phyloP scores from a whole-genome alignment of 2,797 vertebrate genomes.

The Falco rusticolus region DNA sequence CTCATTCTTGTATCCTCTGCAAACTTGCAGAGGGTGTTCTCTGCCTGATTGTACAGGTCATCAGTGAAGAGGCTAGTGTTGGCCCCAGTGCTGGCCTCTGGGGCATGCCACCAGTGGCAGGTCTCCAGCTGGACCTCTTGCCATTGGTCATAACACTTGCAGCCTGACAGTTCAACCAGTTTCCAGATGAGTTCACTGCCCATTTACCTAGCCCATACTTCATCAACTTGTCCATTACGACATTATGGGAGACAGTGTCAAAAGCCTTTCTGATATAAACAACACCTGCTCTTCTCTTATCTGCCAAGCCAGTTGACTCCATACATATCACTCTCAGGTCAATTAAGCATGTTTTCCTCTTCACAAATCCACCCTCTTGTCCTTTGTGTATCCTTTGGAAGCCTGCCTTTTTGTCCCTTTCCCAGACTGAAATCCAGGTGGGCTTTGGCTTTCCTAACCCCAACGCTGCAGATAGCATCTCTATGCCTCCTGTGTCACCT shows the following conservation, averaged over 20 bases:
- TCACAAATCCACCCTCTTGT: not conserved
- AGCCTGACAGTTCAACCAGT: not conserved
- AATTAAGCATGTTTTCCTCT: not conserved
- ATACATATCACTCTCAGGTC: not conserved
- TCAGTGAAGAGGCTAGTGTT: not conserved
- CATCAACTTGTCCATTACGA: not conserved
- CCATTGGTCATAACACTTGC: not conserved
- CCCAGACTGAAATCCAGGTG: not conserved
- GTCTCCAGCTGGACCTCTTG: not conserved
- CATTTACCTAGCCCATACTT: not conserved
- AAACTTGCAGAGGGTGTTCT: not conserved
- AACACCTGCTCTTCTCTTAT: not conserved
- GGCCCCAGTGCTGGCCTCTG: not conserved
- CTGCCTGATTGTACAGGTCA: not conserved
- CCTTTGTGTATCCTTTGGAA: not conserved
- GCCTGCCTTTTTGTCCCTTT: not conserved
- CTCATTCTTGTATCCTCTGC: not conserved
- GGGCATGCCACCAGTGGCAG: too few relatives aligned
- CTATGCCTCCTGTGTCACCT: not conserved
- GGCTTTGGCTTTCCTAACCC: not conserved
- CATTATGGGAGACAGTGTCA: too few relatives aligned
- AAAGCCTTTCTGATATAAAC: not conserved
- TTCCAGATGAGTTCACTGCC: not conserved
- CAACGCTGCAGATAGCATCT: not conserved
- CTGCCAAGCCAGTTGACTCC: not conserved